A percentile compares a stretch with the other conserved stretches of the same genome.
These are phyloP conservation scores for Diplosoma virens DNA, from an alignment of 23 tunicate genomes.

Conservation along the genomic window DNA sequence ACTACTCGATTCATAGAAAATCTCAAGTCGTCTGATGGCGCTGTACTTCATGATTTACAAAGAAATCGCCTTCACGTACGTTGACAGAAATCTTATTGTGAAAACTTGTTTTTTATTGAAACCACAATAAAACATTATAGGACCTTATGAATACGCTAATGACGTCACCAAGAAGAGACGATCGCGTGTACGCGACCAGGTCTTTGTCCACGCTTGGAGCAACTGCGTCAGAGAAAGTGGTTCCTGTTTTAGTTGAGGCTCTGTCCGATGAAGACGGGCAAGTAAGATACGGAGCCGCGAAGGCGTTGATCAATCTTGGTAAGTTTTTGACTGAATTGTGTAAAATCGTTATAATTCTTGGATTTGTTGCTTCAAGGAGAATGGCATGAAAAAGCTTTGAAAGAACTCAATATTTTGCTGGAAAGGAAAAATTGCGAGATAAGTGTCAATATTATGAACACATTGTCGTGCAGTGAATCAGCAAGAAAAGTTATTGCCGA, in stretches of 20 bases:
- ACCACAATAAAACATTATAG: constrained; percentile 19
- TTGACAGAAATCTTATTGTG: neutral
- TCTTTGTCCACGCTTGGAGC: constrained; percentile 58
- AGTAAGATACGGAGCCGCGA: constrained; percentile 53
- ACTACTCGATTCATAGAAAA: constrained; percentile 73
- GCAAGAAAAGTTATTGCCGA: constrained; percentile 7
- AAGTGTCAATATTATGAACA: constrained; percentile 40
- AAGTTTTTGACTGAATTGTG: neutral
- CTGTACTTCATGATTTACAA: constrained; percentile 46
- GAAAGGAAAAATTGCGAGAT: constrained; percentile 23
- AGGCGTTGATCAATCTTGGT: constrained; percentile 70
- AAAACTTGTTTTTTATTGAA: too few relatives aligned
- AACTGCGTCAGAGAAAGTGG: constrained; percentile 36
- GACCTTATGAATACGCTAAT: constrained; percentile 28
- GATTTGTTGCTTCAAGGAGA: constrained; percentile 31
- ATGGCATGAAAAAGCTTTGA: constrained; percentile 34
- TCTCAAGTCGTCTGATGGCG: constrained; percentile 59
- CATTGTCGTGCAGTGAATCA: constrained; percentile 46
- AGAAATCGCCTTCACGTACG: constrained; percentile 46
- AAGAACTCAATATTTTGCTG: constrained; percentile 33
- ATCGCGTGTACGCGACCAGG: constrained; percentile 61
- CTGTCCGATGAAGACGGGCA: constrained; percentile 12
- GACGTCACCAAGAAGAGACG: constrained; percentile 40
- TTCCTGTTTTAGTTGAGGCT: constrained; percentile 38
- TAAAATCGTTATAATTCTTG: neutral